These are phyloP conservation scores for Chelonus insularis DNA, from an alignment of 1,140 invertebrate species.

Conservation along the genomic window DNA sequence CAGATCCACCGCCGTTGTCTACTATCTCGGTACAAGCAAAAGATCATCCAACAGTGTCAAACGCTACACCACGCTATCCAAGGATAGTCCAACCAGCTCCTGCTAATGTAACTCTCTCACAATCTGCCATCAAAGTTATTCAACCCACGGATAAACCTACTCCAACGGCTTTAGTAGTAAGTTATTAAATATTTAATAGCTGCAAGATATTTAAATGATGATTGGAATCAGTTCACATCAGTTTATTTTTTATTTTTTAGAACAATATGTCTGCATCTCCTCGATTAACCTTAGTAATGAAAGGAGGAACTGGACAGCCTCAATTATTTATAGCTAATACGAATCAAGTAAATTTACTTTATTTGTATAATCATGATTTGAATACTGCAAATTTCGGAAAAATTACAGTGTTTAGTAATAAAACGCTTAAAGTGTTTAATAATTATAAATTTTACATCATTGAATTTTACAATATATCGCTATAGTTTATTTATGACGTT, in stretches of 20 bases:
- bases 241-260: conserved; percentile 1
- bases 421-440: too few relatives aligned
- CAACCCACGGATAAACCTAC: conserved; percentile 46
- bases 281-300: conserved; percentile 1
- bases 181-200: conserved; percentile 14
- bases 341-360: not conserved
- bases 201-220: not conserved
- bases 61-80: conserved; percentile 40
- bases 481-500: too few relatives aligned
- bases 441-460: too few relatives aligned
- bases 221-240: not conserved
- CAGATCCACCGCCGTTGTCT: conserved; percentile 21
- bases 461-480: too few relatives aligned
- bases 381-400: too few relatives aligned
- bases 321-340: conserved; percentile 1
- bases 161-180: conserved; percentile 50
- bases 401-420: too few relatives aligned
- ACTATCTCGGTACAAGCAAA: conserved; percentile 10
- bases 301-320: not conserved
- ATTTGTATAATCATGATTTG: too few relatives aligned
- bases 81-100: conserved; percentile 48
- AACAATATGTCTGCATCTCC: conserved; percentile 5
- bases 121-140: conserved; percentile 46
- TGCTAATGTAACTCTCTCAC: conserved; percentile 37
- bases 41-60: conserved; percentile 30